phyloP scores from a whole-genome alignment of 2,797 vertebrate species.

The Tamandua tetradactyla region DNA sequence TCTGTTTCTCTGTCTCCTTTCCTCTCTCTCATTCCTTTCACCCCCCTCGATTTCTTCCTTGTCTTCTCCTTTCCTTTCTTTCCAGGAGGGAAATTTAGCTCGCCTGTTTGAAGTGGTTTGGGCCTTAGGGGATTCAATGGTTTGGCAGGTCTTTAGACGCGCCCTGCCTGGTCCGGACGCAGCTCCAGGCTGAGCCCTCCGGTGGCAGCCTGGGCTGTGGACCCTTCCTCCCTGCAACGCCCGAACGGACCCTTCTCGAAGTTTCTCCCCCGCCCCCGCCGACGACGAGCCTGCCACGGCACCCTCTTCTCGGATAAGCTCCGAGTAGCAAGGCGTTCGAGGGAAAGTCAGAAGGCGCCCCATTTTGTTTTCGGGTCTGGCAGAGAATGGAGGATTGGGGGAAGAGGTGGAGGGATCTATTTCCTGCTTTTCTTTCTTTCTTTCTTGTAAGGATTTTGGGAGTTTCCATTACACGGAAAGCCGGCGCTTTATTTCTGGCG shows the following conservation, averaged over 20 bases:
- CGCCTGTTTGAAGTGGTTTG: background rate
- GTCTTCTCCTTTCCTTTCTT: background rate
- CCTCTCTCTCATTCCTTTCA: background rate
- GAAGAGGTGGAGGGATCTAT: background rate
- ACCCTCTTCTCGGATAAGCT: background rate
- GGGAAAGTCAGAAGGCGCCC: background rate
- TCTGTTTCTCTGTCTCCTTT: background rate
- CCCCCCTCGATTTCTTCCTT: background rate
- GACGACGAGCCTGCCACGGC: background rate
- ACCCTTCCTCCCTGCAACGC: background rate
- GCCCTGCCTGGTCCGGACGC: background rate
- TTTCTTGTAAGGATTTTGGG: constrained; percentile 19
- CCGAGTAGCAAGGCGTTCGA: background rate
- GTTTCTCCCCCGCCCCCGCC: background rate
- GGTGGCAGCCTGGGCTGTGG: background rate
- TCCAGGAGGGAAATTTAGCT: background rate
- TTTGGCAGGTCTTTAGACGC: background rate
- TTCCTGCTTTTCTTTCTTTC: constrained; percentile 62
- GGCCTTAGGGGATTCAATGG: background rate
- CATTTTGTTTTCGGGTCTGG: background rate
- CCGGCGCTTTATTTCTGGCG: constrained; percentile 29
- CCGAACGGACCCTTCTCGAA: background rate
- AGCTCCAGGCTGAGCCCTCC: rapidly evolving
- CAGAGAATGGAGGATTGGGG: background rate
- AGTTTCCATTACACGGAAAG: constrained; percentile 6